Evolutionary conservation across 2,888 invertebrate species (phyloP).

Genomic region (Lysandra coridon): DNA sequence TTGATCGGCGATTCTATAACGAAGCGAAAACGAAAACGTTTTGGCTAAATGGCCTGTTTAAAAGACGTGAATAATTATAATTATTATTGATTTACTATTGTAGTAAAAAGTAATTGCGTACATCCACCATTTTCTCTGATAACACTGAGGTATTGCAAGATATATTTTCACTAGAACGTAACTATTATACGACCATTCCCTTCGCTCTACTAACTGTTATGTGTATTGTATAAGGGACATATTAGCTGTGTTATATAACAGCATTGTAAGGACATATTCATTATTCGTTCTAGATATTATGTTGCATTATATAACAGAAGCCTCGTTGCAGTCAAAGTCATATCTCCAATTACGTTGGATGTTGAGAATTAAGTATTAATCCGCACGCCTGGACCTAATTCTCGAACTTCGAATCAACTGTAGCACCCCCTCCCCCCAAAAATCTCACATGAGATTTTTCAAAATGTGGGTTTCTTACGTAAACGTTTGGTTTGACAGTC

Average conservation of each 20-base stretch:
- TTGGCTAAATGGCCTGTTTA: too few species aligned
- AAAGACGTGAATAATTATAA: too few species aligned
- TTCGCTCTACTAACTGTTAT: slow-evolving; percentile 3
- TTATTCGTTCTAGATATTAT: neutral
- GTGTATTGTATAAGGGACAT: neutral
- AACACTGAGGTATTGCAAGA: neutral
- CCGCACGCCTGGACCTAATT: slow-evolving; percentile 5
- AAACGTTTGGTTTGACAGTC: too few species aligned
- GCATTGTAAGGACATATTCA: slow-evolving; percentile 15
- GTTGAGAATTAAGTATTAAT: neutral
- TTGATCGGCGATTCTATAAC: too few species aligned
- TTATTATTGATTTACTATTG: too few species aligned
- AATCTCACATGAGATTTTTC: too few species aligned
- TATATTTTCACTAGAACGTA: neutral
- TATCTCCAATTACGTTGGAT: slow-evolving; percentile 7
- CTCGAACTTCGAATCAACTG: neutral
- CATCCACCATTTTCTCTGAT: too few species aligned
- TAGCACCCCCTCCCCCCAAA: too few species aligned
- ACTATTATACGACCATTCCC: neutral
- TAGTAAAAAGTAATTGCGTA: too few species aligned
- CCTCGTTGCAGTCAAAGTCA: slow-evolving; percentile 7
- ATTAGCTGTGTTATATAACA: slow-evolving; percentile 7
- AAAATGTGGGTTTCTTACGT: too few species aligned
- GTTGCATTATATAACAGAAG: neutral
- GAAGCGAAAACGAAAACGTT: too few species aligned